Percentiles rank a stretch among this genome's conserved stretches.
Evolutionary conservation across 2,888 invertebrate species (phyloP).

Genomic region (Rhagonycha fulva): DNA sequence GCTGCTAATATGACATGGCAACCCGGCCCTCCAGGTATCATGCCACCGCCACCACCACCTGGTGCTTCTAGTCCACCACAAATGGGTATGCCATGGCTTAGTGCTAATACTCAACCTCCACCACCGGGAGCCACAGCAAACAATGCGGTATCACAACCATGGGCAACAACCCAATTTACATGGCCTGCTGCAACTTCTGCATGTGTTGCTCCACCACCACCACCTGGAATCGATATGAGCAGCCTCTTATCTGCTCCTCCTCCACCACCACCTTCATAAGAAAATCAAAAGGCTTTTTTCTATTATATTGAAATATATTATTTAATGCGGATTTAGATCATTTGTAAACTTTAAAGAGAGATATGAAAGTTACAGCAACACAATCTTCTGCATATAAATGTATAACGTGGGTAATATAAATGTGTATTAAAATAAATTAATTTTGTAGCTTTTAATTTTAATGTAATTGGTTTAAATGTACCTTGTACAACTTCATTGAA

Average conservation of each 20-base stretch:
- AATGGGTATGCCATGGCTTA: slow-evolving; percentile 61
- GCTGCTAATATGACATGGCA: slow-evolving; percentile 49
- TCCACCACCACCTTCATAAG: slow-evolving; percentile 63
- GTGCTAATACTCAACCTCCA: slow-evolving; percentile 57
- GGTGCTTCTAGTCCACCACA: slow-evolving; percentile 57
- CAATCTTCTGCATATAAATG: not conserved
- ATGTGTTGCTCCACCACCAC: slow-evolving; percentile 53
- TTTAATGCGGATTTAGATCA: not conserved
- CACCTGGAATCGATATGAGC: slow-evolving; percentile 61
- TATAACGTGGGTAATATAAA: not conserved
- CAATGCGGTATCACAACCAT: slow-evolving; percentile 37
- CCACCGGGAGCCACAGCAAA: slow-evolving; percentile 53
- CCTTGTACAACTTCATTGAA: not conserved
- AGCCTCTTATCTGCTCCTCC: slow-evolving; percentile 68
- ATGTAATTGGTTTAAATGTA: not conserved
- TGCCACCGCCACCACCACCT: slow-evolving; percentile 59
- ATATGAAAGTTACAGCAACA: not conserved
- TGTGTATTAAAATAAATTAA: not conserved
- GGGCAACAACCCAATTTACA: slow-evolving; percentile 54
- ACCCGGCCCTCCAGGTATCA: slow-evolving; percentile 47
- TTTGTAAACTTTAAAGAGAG: not conserved
- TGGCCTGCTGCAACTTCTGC: slow-evolving; percentile 56
- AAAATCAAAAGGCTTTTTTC: not conserved
- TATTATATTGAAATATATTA: not conserved
- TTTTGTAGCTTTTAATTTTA: not conserved